Evolutionary conservation across 2,888 invertebrate genomes (phyloP).

Genomic region (Orthosia incerta): DNA sequence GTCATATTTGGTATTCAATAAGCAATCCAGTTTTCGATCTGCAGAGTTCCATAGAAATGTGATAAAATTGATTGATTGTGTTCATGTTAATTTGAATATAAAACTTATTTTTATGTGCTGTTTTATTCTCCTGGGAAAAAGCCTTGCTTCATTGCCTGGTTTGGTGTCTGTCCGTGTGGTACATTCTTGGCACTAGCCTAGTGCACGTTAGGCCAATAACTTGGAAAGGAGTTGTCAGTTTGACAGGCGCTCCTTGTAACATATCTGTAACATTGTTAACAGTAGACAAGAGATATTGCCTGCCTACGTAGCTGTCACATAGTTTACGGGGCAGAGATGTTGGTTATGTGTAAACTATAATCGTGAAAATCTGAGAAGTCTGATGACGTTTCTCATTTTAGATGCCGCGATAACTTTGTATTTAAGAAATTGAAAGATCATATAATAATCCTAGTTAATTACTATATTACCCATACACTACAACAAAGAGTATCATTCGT

Average conservation of each 20-base stretch:
- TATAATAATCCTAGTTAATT: too few relatives aligned
- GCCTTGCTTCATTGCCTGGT: not conserved
- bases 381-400: too few relatives aligned
- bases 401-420: too few relatives aligned
- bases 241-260: slow-evolving; percentile 8
- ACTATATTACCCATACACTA: too few relatives aligned
- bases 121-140: slow-evolving; percentile 51
- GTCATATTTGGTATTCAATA: slow-evolving; percentile 65
- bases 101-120: slow-evolving; percentile 14
- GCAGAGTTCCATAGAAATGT: slow-evolving; percentile 57
- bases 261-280: slow-evolving; percentile 37
- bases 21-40: slow-evolving; percentile 45
- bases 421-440: too few relatives aligned
- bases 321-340: not conserved
- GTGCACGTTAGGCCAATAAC: slow-evolving; percentile 44
- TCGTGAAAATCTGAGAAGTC: too few relatives aligned
- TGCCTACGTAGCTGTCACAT: not conserved
- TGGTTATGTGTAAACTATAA: not conserved
- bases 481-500: too few relatives aligned
- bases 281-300: slow-evolving; percentile 9
- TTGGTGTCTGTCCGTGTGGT: slow-evolving; percentile 10
- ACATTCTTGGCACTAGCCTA: slow-evolving; percentile 50
- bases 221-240: slow-evolving; percentile 21
- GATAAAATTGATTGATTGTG: slow-evolving; percentile 56
- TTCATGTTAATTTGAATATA: slow-evolving; percentile 53